Conservation (phyloP, 2,888 invertebrate genomes). For the Bimastos eiseni region DNA sequence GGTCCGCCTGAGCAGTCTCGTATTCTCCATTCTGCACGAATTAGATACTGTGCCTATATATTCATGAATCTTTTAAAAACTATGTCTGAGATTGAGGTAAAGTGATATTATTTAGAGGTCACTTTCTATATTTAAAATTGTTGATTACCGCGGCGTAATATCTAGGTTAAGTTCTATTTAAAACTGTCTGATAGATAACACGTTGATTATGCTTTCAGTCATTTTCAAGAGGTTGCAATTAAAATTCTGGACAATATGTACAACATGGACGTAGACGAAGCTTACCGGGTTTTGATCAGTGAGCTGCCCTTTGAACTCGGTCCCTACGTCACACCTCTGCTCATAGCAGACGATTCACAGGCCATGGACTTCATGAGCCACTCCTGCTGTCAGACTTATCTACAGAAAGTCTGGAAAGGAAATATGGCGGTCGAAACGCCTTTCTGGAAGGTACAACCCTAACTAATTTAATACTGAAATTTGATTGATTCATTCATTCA, state of each 20-base stretch:
- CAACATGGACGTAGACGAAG: slow-evolving; percentile 35
- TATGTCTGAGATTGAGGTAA: no score
- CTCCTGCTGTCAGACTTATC: slow-evolving; percentile 41
- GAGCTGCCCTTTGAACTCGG: slow-evolving; percentile 38
- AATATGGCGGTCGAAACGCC: slow-evolving; percentile 40
- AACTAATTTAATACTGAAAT: no score
- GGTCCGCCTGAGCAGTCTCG: no score
- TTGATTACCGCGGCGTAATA: no score
- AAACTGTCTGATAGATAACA: neutral
- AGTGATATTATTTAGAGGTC: no score
- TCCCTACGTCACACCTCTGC: slow-evolving; percentile 35
- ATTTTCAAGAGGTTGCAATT: slow-evolving; percentile 36
- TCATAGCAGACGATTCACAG: slow-evolving; percentile 38
- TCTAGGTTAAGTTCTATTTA: neutral
- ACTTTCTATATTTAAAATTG: no score
- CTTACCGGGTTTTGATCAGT: slow-evolving; percentile 36
- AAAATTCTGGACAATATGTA: slow-evolving; percentile 38
- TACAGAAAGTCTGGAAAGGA: slow-evolving; percentile 39
- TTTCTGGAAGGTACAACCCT: slow-evolving; percentile 36
- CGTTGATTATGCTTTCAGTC: slow-evolving; percentile 24
- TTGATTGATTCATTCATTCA: no score
- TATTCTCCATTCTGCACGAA: no score
- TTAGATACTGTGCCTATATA: no score
- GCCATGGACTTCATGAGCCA: slow-evolving; percentile 42
- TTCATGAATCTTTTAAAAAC: no score